phyloP scores from a whole-genome alignment of 1,140 invertebrate genomes.

The Thalassaphorura encarpata region DNA sequence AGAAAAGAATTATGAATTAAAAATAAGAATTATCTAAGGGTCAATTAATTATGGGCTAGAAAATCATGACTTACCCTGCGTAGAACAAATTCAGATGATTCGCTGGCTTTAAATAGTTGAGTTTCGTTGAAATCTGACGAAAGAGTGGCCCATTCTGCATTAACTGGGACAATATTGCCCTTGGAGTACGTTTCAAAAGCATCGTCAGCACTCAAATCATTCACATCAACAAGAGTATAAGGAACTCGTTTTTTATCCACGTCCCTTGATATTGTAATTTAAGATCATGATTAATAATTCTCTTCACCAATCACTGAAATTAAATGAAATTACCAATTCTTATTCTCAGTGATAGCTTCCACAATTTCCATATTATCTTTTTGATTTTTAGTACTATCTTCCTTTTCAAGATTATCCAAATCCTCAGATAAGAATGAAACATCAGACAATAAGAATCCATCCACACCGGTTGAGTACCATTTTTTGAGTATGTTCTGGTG shows the following conservation, averaged over 20 bases:
- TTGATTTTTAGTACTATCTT: conserved; percentile 15
- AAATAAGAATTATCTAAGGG: background rate
- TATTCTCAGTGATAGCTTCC: background rate
- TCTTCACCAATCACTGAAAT: no score
- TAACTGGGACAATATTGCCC: background rate
- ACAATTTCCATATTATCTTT: conserved; percentile 18
- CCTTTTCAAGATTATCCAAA: conserved; percentile 19
- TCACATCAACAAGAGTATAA: conserved; percentile 9
- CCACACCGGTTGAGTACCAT: conserved; percentile 58
- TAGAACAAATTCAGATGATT: background rate
- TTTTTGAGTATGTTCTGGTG: conserved; percentile 49
- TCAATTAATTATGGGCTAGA: background rate
- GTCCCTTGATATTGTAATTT: no score
- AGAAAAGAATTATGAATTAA: background rate
- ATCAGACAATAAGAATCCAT: conserved; percentile 60
- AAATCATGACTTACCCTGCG: background rate
- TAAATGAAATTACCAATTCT: background rate
- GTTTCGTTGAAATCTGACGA: conserved; percentile 1
- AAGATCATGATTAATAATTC: no score
- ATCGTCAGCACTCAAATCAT: background rate
- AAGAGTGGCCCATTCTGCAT: conserved; percentile 1
- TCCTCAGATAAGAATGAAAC: conserved; percentile 54
- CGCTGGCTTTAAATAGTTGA: no score
- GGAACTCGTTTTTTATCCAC: background rate
- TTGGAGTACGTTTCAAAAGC: background rate